phyloP scores from a whole-genome alignment of 2,797 vertebrate species.

The Poeciliopsis infans region DNA sequence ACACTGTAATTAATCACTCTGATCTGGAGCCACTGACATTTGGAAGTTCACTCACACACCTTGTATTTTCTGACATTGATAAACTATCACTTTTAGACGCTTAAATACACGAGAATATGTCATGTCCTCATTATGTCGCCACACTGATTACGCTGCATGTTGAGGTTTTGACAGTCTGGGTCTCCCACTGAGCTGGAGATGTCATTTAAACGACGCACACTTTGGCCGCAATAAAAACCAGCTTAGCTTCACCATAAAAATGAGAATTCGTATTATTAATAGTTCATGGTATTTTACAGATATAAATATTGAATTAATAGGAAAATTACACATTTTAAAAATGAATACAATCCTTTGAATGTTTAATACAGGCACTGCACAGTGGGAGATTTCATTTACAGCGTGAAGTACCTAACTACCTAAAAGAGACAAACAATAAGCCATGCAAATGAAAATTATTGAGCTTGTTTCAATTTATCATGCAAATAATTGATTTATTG shows the following conservation, averaged over 20 bases:
- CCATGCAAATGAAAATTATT: too few relatives aligned
- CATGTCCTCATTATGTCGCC: conserved; percentile 7
- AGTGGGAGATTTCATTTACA: neutral
- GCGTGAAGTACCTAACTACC: neutral
- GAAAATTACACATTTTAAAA: neutral
- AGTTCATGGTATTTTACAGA: neutral
- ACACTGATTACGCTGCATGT: neutral
- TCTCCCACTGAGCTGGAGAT: conserved; percentile 4
- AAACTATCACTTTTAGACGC: conserved; percentile 28
- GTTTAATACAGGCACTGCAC: neutral
- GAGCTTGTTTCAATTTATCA: too few relatives aligned
- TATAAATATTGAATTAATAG: conserved; percentile 5
- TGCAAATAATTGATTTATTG: too few relatives aligned
- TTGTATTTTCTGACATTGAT: conserved; percentile 33
- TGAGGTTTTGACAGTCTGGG: neutral
- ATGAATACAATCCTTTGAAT: neutral
- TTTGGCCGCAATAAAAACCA: neutral
- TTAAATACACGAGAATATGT: conserved; percentile 6
- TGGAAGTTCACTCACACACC: conserved; percentile 29
- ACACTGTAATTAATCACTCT: conserved; percentile 46
- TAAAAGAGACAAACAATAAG: too few relatives aligned
- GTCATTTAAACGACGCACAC: neutral
- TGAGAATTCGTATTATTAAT: neutral
- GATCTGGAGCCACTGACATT: conserved; percentile 46
- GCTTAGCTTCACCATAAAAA: neutral